A percentile compares a stretch with the other conserved stretches of the same genome.
Evolutionary conservation across 2,888 invertebrate genomes (phyloP).

Genomic region (Tethea ocularis): DNA sequence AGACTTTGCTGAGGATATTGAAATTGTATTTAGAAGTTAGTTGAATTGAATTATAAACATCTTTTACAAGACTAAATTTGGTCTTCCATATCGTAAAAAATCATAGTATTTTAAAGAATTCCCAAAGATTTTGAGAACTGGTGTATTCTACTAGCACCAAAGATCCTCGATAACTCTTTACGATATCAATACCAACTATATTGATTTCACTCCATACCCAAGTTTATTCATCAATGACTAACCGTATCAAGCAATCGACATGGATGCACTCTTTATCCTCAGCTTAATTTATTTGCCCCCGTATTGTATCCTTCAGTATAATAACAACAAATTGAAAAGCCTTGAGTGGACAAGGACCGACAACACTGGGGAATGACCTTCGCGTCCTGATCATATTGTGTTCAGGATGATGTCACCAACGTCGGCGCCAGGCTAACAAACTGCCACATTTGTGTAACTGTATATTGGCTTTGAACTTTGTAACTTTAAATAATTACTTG

Average conservation of each 20-base stretch:
- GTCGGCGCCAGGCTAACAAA: constrained; percentile 24
- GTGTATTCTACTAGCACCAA: too few relatives aligned
- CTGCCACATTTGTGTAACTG: constrained; percentile 37
- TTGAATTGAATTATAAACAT: too few relatives aligned
- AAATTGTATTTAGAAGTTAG: too few relatives aligned
- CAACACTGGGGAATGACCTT: constrained; percentile 37
- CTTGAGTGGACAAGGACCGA: neutral
- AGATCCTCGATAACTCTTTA: neutral
- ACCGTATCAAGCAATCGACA: neutral
- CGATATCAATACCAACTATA: neutral
- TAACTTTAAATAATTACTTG: neutral
- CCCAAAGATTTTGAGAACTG: too few relatives aligned
- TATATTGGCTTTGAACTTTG: constrained; percentile 27
- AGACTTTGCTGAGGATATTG: too few relatives aligned
- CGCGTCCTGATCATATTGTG: constrained; percentile 37
- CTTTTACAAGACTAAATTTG: too few relatives aligned
- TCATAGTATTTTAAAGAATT: too few relatives aligned
- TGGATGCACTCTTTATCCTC: neutral
- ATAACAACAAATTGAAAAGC: constrained; percentile 5
- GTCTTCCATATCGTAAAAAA: too few relatives aligned
- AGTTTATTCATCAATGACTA: neutral
- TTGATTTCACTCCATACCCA: neutral
- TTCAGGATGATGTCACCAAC: constrained; percentile 46
- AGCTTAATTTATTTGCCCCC: constrained; percentile 1
- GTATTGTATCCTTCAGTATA: constrained; percentile 15